phyloP scores from a whole-genome alignment of 2,113 vertebrate species.

The Chaetorhynchus papuensis region DNA sequence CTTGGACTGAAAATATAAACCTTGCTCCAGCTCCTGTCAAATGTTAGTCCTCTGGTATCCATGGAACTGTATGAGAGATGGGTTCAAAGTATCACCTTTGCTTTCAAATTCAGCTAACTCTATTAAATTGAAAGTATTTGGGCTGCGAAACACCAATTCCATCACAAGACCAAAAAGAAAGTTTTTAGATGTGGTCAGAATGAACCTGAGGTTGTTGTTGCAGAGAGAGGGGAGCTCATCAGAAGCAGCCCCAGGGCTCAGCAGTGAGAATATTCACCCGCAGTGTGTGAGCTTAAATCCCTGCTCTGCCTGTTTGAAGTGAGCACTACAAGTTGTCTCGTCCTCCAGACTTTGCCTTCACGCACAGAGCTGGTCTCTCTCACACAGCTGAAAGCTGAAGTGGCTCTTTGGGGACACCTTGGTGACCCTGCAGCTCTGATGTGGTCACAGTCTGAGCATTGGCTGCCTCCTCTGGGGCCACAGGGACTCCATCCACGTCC shows the following conservation, averaged over 20 bases:
- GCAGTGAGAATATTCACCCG: neutral
- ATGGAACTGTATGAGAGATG: neutral
- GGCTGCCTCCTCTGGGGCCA: neutral
- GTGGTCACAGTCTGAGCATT: neutral
- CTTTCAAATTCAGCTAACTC: neutral
- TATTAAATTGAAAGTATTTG: neutral
- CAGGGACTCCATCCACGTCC: neutral
- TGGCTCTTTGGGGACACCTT: neutral
- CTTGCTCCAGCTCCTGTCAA: neutral
- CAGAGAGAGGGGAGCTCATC: neutral
- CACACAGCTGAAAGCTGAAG: neutral
- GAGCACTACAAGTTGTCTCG: neutral
- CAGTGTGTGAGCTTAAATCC: neutral
- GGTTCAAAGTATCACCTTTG: neutral
- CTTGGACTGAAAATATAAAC: neutral
- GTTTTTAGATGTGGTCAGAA: neutral
- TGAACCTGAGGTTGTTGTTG: neutral
- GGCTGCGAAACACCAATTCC: neutral
- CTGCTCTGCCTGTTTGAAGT: neutral
- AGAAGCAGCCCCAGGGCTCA: neutral
- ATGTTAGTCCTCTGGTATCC: neutral
- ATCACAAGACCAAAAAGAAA: fast-evolving
- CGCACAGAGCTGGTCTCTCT: neutral
- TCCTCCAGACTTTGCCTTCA: neutral
- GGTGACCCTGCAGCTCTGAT: neutral